phyloP scores from a whole-genome alignment of 1,140 invertebrate genomes.

The Drosophila ohnishii region DNA sequence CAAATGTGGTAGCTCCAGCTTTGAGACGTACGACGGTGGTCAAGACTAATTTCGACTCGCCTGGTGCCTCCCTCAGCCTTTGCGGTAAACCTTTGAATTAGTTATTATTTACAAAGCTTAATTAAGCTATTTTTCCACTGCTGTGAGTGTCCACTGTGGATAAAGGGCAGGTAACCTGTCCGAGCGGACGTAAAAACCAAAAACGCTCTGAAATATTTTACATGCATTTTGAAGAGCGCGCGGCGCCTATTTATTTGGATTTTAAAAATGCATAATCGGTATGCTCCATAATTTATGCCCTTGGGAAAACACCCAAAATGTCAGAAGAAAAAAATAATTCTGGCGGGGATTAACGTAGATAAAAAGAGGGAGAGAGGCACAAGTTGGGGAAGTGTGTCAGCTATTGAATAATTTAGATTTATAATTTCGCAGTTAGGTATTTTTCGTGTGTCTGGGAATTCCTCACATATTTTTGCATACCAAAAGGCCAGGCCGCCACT shows the following conservation, averaged over 20 bases:
- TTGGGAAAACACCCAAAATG: conserved; percentile 19
- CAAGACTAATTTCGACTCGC: background rate
- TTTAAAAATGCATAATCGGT: conserved; percentile 76
- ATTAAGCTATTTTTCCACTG: background rate
- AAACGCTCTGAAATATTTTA: conserved; percentile 63
- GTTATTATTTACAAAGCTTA: background rate
- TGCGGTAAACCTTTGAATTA: too few relatives aligned
- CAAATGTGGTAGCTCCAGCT: background rate
- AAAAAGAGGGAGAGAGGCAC: background rate
- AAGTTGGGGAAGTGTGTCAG: conserved; percentile 50
- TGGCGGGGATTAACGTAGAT: conserved; percentile 6
- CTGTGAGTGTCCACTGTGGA: conserved; percentile 7
- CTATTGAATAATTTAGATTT: conserved; percentile 75
- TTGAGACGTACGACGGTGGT: too few relatives aligned
- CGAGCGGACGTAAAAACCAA: conserved; percentile 68
- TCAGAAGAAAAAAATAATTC: conserved; percentile 12
- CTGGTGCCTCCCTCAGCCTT: background rate
- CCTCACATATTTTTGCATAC: conserved; percentile 79
- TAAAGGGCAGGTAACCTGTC: conserved; percentile 68
- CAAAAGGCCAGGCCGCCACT: conserved; percentile 52
- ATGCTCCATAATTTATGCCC: conserved; percentile 70
- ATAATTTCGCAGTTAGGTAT: conserved; percentile 73
- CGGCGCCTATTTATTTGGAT: conserved; percentile 41
- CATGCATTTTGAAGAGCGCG: conserved; percentile 65
- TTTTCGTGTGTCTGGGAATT: conserved; percentile 59